phyloP scores from a whole-genome alignment of 2,113 vertebrate genomes.

The Gasterosteus aculeatus region DNA sequence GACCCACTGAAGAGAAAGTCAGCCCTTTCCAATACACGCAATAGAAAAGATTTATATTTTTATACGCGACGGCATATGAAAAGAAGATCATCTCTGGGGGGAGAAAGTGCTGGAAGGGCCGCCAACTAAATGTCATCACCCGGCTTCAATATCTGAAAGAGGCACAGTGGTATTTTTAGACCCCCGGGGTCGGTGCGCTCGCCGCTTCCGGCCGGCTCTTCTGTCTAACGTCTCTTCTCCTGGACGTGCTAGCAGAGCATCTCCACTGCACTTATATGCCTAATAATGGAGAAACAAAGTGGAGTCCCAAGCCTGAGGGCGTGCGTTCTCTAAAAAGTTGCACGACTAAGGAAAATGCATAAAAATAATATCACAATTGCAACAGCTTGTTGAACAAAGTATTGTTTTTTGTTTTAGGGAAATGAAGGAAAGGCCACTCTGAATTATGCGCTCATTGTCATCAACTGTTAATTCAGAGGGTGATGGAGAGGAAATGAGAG shows the following conservation, averaged over 20 bases:
- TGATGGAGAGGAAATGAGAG: constrained; percentile 39
- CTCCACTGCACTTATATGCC: constrained; percentile 29
- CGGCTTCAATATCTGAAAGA: constrained; percentile 73
- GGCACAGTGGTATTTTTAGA: constrained; percentile 71
- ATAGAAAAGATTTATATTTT: constrained; percentile 40
- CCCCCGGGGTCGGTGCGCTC: constrained; percentile 52
- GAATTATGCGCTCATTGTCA: constrained; percentile 38
- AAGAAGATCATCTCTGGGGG: constrained; percentile 40
- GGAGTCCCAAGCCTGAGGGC: not conserved
- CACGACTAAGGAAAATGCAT: not conserved
- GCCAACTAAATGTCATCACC: constrained; percentile 77
- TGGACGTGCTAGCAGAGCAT: constrained; percentile 55
- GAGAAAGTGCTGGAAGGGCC: constrained; percentile 45
- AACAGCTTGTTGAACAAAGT: constrained; percentile 6
- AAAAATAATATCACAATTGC: too few species aligned
- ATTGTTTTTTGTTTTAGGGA: constrained; percentile 10
- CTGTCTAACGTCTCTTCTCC: constrained; percentile 75
- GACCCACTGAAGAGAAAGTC: constrained; percentile 18
- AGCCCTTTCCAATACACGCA: constrained; percentile 27
- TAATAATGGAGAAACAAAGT: constrained; percentile 5
- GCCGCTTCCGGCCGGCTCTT: constrained; percentile 59
- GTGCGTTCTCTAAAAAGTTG: not conserved
- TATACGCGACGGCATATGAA: constrained; percentile 27
- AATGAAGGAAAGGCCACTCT: not conserved
- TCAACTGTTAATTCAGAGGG: constrained; percentile 51